Evolutionary conservation across 2,797 vertebrate species (phyloP).

Genomic region (Jordanella pulchra): DNA sequence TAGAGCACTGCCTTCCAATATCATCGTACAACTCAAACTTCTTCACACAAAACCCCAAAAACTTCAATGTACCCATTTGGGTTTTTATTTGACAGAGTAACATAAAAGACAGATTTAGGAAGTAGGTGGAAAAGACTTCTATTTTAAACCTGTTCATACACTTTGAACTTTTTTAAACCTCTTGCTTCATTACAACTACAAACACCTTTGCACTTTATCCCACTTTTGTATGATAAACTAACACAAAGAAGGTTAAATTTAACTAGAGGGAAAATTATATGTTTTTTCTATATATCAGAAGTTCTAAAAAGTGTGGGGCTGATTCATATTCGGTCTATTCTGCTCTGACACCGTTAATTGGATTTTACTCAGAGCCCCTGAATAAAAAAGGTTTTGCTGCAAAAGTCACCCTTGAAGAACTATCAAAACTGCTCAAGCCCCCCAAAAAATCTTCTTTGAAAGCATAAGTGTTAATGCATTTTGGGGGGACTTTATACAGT

Average conservation of each 20-base stretch:
- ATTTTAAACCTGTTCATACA: not conserved
- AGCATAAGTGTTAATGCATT: not conserved
- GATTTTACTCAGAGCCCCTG: too few species aligned
- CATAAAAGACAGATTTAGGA: not conserved
- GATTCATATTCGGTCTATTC: not conserved
- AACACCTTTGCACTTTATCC: not conserved
- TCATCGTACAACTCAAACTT: not conserved
- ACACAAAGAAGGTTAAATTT: not conserved
- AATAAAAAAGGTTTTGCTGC: too few species aligned
- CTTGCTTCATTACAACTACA: not conserved
- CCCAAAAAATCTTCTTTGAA: not conserved
- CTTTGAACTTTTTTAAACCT: not conserved
- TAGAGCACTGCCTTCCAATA: conserved; percentile 16
- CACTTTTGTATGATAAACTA: not conserved
- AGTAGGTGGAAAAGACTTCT: not conserved
- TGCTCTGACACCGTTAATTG: not conserved
- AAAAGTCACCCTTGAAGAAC: not conserved
- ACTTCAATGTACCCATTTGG: not conserved
- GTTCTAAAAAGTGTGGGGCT: not conserved
- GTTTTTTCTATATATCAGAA: not conserved
- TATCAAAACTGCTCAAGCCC: not conserved
- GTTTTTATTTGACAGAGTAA: not conserved
- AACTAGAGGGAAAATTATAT: not conserved
- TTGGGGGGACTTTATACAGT: not conserved
- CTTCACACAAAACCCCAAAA: not conserved